Evolutionary conservation across 1,140 invertebrate species (phyloP), one percentile per base, ranked within the genome.

Genomic region (Drosophila seguyi): DNA sequence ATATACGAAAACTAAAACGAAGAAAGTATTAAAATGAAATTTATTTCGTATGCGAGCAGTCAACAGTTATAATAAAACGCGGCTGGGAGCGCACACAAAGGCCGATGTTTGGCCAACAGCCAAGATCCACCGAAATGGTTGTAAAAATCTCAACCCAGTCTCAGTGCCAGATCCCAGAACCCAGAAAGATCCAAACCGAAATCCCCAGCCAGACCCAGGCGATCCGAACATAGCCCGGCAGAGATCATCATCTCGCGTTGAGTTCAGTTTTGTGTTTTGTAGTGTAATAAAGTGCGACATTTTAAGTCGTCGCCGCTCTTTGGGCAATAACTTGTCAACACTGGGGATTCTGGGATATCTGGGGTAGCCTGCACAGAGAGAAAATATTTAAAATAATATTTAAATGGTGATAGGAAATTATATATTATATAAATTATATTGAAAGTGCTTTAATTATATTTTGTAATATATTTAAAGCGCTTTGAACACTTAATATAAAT

Each of bases 11-110:
- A 88, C 85, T 88, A 88, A 88, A 88, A 88, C 85, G 84, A 88
- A 88, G 84, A 88, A 88, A 88, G 84, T 88, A 88, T 88, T 88
- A 88, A 88, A 88, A 88, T 90, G 68, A 88, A 88, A 88, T 88
- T 88, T 88, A 88, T 88, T 68, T 88, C 52, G 79, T 88, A 87
- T 84, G 75, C 80, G 80, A 81, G 81, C 68, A 87, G 83, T 71
- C 84, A 87, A 78, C 83, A 87, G 83, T 88, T 88, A 87, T 88
- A 88, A 87, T 87, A 87, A 87, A 88, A 87, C 80, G 85, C 80
- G 83, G 78, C 83, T 87, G 83, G 84, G 77, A 88, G 85, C 85
- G 63, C 78, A 65, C 76, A 84, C 84, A 87, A 88, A 88, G 85
- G 81, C 83, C 81, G 81, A 83, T 88, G 84, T 88, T 88, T 84